A percentile compares a stretch with the other conserved stretches of the same genome.
Conservation (phyloP, 2,797 vertebrate genomes). For the Urocyon cinereoargenteus region DNA sequence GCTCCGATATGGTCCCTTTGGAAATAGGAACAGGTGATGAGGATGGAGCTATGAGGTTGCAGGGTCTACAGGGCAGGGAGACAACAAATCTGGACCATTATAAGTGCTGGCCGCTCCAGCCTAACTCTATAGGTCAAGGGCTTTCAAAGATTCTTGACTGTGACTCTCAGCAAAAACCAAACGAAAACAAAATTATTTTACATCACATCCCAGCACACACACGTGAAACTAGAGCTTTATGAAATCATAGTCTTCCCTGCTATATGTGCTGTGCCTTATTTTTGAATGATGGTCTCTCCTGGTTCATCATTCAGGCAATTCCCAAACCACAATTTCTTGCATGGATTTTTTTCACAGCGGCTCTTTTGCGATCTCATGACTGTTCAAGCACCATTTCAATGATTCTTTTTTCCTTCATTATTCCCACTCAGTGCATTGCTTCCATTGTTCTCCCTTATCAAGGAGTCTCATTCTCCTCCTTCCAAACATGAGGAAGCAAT, state of each 20-base stretch:
- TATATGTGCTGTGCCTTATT: not conserved
- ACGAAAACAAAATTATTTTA: not conserved
- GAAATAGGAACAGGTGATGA: not conserved
- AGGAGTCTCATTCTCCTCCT: not conserved
- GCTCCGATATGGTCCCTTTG: not conserved
- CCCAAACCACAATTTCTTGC: not conserved
- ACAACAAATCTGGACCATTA: not conserved
- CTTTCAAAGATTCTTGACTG: not conserved
- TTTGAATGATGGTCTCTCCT: not conserved
- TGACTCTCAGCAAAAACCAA: not conserved
- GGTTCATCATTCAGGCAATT: not conserved
- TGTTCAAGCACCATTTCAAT: not conserved
- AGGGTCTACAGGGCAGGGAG: not conserved
- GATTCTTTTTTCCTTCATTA: not conserved
- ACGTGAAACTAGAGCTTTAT: not conserved
- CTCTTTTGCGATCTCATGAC: not conserved
- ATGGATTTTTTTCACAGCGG: not conserved
- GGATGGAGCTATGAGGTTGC: not conserved
- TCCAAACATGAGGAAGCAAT: not conserved
- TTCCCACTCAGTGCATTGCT: accelerated
- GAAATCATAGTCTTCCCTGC: not conserved
- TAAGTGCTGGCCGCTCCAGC: not conserved
- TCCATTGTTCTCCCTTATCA: not conserved
- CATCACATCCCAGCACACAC: not conserved
- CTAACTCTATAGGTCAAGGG: not conserved